phyloP scores from a whole-genome alignment of 2,113 vertebrate genomes.

The Pteruthius melanotis region DNA sequence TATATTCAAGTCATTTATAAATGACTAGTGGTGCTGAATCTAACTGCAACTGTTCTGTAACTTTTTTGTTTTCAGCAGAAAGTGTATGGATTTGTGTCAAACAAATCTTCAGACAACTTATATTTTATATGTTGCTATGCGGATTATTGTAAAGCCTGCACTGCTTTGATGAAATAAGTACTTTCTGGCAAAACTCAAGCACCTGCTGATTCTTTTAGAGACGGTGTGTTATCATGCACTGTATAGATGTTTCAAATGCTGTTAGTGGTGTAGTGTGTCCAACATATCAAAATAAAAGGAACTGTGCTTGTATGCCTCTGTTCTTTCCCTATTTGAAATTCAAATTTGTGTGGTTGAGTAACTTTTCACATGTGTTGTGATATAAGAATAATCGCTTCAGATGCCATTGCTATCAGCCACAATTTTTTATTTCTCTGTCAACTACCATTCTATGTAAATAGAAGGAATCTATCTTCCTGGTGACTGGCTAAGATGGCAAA shows the following conservation, averaged over 20 bases:
- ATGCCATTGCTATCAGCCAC: neutral
- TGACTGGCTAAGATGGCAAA: neutral
- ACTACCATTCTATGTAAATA: neutral
- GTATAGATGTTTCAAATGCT: neutral
- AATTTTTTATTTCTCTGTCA: neutral
- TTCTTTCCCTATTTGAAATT: neutral
- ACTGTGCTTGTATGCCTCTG: neutral
- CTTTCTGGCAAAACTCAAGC: neutral
- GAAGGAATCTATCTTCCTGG: neutral
- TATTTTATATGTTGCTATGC: neutral
- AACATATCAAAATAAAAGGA: neutral
- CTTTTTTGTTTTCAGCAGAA: neutral
- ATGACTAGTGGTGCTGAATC: neutral
- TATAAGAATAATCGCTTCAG: neutral
- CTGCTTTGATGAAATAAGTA: neutral
- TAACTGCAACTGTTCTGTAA: neutral
- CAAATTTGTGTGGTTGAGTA: neutral
- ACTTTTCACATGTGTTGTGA: conserved; percentile 2
- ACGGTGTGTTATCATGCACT: neutral
- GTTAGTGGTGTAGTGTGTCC: neutral
- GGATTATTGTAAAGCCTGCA: neutral
- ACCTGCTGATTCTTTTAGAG: neutral
- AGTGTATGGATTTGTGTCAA: neutral
- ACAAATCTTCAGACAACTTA: neutral
- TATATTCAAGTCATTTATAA: neutral